Base-by-base conservation (phyloP, 2,113 vertebrate species). In the Apteryx owenii region DNA sequence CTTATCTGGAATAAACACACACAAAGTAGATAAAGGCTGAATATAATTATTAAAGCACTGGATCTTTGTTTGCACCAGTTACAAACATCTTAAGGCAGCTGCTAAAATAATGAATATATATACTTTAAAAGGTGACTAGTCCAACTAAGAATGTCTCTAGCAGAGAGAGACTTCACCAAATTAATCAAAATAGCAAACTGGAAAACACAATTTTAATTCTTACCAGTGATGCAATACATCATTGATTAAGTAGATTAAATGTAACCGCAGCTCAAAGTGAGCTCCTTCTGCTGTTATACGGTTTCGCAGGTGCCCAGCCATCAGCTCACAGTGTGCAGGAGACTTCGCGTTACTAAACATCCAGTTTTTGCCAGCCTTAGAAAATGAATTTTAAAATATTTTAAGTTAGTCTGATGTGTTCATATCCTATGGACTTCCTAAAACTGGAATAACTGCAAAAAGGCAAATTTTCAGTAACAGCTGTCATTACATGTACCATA, bases 201-300 rank as follows among this genome's bases (percentile, higher is more conserved):
- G 51, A 58, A 14, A 0, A 15, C 22, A 2, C 2, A 2, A 5
- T 2, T 48, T 48, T 10, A 12, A 17, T 5, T 29, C 98, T 91
- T 93, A 99, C 99, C 99, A 99, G 98, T 99, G 99, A 92, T 99
- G 99, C 53, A 99, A 90, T 12, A 99, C 99, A 0, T 99, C 99
- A 1, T 99, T 99, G 93, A 99, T 99, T 60, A 99, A 94, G 96
- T 99, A 99, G 98, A 99, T 99, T 29, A 99, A 98, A 84, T 99
- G 99, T 12, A 99, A 97, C 6, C 99, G 98, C 20, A 99, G 98
- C 97, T 99, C 99, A 3, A 99, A 99, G 95, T 99, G 99, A 0
- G 99, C 99, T 8, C 98, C 98, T 0, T 99, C 99, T 0, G 98
- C 98, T 0, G 98, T 99, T 82, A 99, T 99, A 23, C 99, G 99